These are phyloP conservation scores for Henicopernis longicauda DNA, from an alignment of 2,113 vertebrate genomes.

Conservation along the genomic window DNA sequence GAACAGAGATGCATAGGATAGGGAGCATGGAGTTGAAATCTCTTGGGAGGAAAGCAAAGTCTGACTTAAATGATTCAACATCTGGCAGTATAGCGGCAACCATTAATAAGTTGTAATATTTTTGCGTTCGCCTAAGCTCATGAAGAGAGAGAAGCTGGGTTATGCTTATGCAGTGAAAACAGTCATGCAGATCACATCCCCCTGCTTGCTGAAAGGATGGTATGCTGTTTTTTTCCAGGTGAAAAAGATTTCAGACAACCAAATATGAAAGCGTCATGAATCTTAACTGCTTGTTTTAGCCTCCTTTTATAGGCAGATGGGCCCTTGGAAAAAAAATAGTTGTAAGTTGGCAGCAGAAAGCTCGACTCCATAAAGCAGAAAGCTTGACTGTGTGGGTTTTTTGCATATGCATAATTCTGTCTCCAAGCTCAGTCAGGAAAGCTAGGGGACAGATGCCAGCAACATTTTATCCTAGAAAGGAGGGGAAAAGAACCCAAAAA, in stretches of 20 bases:
- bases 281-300: neutral
- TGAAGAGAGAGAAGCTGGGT: neutral
- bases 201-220: neutral
- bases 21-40: neutral
- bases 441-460: constrained; percentile 52
- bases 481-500: neutral
- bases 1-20: neutral
- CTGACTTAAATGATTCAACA: neutral
- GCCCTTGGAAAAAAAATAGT: neutral
- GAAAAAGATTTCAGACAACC: neutral
- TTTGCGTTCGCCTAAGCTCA: neutral
- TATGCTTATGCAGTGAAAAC: neutral
- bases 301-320: constrained; percentile 56
- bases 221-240: neutral
- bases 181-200: neutral
- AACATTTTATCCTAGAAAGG: constrained; percentile 54
- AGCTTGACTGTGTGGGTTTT: constrained; percentile 49
- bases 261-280: neutral
- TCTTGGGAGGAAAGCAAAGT: neutral
- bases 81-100: neutral
- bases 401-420: constrained; percentile 41
- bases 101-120: neutral
- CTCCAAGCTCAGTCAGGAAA: constrained; percentile 35
- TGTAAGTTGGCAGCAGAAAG: constrained; percentile 43
- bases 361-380: constrained; percentile 3